These are phyloP conservation scores for Ianthella basta DNA, from an alignment of 37 sponge, comb jelly and placozoan genomes.

Conservation along the genomic window DNA sequence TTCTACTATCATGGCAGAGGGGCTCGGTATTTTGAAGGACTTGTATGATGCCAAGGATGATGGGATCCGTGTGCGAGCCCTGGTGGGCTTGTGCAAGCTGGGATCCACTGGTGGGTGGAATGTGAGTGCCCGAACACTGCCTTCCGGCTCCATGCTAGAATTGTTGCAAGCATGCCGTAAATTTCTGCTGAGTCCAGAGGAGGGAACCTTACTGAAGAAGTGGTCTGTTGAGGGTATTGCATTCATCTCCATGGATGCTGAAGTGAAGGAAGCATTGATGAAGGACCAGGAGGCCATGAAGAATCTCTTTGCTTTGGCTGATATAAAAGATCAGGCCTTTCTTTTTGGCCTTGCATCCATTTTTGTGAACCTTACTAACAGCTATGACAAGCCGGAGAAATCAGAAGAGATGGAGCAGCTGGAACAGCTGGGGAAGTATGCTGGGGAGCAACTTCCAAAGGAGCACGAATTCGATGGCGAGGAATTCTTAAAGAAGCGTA, in stretches of 20 bases:
- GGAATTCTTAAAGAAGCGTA: conserved; percentile 67
- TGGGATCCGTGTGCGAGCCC: conserved; percentile 77
- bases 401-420: conserved; percentile 87
- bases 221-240: conserved; percentile 96
- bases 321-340: conserved; percentile 64
- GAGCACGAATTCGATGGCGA: conserved; percentile 81
- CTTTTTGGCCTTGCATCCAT: conserved; percentile 79
- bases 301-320: conserved; percentile 49
- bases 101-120: conserved; percentile 84
- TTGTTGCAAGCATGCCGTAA: conserved; percentile 68
- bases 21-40: conserved; percentile 68
- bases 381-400: conserved; percentile 90
- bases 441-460: conserved; percentile 90
- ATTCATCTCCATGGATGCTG: conserved; percentile 87
- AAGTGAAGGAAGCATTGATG: conserved; percentile 85
- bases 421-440: conserved; percentile 80
- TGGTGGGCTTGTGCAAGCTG: conserved; percentile 91
- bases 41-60: conserved; percentile 67
- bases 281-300: conserved; percentile 60
- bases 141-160: conserved; percentile 68
- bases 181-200: conserved; percentile 63
- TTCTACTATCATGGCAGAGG: conserved; percentile 68
- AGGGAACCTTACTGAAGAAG: conserved; percentile 45
- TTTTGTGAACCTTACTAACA: conserved; percentile 94
- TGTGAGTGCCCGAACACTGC: conserved; percentile 65